Base-by-base conservation (phyloP, 92 coral and sea anemone genomes). In the Actinernus sp. region DNA sequence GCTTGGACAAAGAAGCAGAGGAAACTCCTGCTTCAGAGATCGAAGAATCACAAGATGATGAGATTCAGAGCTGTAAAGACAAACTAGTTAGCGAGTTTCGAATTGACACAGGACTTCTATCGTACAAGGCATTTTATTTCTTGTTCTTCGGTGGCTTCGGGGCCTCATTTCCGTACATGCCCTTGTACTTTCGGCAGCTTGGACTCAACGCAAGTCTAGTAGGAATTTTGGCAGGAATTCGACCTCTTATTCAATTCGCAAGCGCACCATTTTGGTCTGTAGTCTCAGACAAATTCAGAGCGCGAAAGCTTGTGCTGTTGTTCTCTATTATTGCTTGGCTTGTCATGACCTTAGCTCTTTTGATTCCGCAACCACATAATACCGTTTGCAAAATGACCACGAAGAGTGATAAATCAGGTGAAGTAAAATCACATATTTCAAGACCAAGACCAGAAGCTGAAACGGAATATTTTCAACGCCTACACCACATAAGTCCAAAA, bases 201-300 rank as follows among this genome's bases (percentile, higher is more conserved):
- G 98, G 98, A 16, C 92, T 91, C 5, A 90, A 55, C 24, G 98
- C 98, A 4, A 76, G 83, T 12, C 86, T 81, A 3, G 98, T 94
- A 4, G 97, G 98, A 26, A 74, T 92, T 11, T 67, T 94, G 30
- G 94, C 97, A 4, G 98, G 98, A 16, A 67, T 94, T 36, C 50
- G 98, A 8, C 98, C 98, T 1, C 55, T 94, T 27, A 74, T 94
- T 4, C 97, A 91, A 39, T 94, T 94, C 51, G 78, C 90, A 23
- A 91, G 98, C 55, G 95, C 97, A 0, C 98, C 98, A 0, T 83
- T 94, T 40, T 94, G 98, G 98, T 78, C 98, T 21, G 79, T 91
- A 28, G 43, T 94, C 26, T 97, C 97, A 2, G 98, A 94, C 65
- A 79, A 65, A 44, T 91, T 83, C 65, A 85, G 62, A 36, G 91